A percentile compares a stretch with the other conserved stretches of the same genome.
Conservation (phyloP, 2,888 invertebrate species). For the Xestoiulus laeticollis region DNA sequence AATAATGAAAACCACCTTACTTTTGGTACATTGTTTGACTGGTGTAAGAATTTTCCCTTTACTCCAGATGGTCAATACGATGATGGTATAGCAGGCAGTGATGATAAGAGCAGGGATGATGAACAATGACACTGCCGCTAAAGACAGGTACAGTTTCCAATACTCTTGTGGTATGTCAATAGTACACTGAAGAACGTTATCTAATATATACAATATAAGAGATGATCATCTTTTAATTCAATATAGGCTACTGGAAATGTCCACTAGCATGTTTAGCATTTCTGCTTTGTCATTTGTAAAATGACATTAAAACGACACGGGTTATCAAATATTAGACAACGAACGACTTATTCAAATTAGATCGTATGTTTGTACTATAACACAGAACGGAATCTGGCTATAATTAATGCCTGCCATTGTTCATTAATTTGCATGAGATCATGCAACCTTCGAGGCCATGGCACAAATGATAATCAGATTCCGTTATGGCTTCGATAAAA, state of each 20-base stretch:
- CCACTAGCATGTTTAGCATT: not conserved
- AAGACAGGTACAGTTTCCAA: conserved; percentile 89
- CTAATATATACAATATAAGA: not conserved
- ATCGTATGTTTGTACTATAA: not conserved
- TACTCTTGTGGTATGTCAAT: conserved; percentile 80
- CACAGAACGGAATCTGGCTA: not conserved
- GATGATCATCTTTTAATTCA: not conserved
- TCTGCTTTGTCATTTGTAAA: not conserved
- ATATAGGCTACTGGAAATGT: not conserved
- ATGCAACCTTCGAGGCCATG: not conserved
- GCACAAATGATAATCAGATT: conserved; percentile 2
- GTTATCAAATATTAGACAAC: not conserved
- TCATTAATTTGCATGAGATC: not conserved
- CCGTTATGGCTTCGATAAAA: not conserved
- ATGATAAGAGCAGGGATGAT: conserved; percentile 88
- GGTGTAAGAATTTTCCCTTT: conserved; percentile 75
- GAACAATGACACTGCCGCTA: conserved; percentile 83
- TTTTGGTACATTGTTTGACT: conserved; percentile 54
- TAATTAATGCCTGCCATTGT: not conserved
- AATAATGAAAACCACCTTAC: conserved; percentile 53
- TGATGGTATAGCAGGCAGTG: conserved; percentile 87
- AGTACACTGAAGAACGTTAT: conserved; percentile 77
- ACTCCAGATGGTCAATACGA: conserved; percentile 92
- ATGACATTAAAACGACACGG: not conserved
- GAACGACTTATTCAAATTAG: not conserved